Conservation (phyloP, 2,113 vertebrate genomes). For the Sciurus niger region DNA sequence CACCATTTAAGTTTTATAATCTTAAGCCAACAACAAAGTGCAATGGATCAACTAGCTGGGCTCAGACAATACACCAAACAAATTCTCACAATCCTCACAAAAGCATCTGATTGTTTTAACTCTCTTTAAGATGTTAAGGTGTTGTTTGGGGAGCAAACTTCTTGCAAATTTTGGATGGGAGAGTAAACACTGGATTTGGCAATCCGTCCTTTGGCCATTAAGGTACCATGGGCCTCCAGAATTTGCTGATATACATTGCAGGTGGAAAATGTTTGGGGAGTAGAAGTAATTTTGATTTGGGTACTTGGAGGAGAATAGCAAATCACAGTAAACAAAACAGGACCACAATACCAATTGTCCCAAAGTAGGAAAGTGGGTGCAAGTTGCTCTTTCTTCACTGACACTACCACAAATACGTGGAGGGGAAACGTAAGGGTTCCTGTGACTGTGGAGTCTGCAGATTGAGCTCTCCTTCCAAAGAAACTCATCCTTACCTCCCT, state of each 20-base stretch:
- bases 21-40: constrained; percentile 16
- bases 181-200: constrained; percentile 9
- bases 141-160: neutral
- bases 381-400: neutral
- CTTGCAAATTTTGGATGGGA: neutral
- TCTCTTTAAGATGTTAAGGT: neutral
- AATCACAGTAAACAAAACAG: neutral
- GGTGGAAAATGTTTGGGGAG: neutral
- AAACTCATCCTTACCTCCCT: constrained; percentile 92
- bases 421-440: neutral
- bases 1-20: neutral
- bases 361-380: neutral
- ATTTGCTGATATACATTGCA: neutral
- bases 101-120: neutral
- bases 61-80: neutral
- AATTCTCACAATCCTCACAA: neutral
- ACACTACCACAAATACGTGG: neutral
- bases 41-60: neutral
- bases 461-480: neutral
- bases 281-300: neutral
- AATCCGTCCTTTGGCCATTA: neutral
- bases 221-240: neutral
- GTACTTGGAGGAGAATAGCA: neutral
- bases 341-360: neutral
- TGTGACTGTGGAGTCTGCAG: neutral